Percentiles rank a stretch among this genome's conserved stretches.
Conservation (phyloP, 2,113 vertebrate species). For the Brachyhypopomus gauderio region DNA sequence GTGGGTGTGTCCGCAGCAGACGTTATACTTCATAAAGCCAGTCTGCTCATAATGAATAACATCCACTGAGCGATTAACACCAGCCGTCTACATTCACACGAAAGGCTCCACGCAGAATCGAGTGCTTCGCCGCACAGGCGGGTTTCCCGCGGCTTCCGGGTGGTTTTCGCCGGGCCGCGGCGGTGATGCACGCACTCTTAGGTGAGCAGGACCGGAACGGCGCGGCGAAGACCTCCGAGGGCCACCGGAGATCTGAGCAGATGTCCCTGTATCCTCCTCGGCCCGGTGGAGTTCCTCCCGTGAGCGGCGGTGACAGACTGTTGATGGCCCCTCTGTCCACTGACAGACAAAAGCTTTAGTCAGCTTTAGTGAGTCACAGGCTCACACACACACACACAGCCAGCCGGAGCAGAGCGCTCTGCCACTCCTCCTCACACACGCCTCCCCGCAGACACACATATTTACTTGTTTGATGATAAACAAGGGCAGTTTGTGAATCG, state of each 20-base stretch:
- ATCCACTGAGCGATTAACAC: not conserved
- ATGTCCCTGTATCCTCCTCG: constrained; percentile 39
- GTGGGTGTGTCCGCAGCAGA: not conserved
- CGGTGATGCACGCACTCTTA: too few species aligned
- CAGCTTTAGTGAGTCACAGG: constrained; percentile 41
- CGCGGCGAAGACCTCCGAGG: constrained; percentile 9
- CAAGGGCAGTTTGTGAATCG: constrained; percentile 37
- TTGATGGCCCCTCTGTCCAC: constrained; percentile 35
- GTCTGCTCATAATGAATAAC: constrained; percentile 17
- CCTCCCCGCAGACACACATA: constrained; percentile 34
- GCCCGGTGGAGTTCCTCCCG: constrained; percentile 8
- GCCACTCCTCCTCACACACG: constrained; percentile 28
- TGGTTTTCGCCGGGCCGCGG: not conserved
- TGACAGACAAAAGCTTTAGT: constrained; percentile 39
- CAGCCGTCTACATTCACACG: not conserved
- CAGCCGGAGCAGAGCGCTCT: not conserved
- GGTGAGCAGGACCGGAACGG: too few species aligned
- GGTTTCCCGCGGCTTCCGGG: not conserved
- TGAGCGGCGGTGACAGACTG: constrained; percentile 25
- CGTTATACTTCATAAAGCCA: not conserved
- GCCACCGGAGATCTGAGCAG: constrained; percentile 41
- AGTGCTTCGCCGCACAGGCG: not conserved
- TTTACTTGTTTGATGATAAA: constrained; percentile 51
- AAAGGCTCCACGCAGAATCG: not conserved
- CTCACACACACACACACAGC: not conserved